Percentiles rank a stretch among this genome's conserved stretches.
phyloP scores from a whole-genome alignment of 2,113 vertebrate genomes.

The Callocephalon fimbriatum region DNA sequence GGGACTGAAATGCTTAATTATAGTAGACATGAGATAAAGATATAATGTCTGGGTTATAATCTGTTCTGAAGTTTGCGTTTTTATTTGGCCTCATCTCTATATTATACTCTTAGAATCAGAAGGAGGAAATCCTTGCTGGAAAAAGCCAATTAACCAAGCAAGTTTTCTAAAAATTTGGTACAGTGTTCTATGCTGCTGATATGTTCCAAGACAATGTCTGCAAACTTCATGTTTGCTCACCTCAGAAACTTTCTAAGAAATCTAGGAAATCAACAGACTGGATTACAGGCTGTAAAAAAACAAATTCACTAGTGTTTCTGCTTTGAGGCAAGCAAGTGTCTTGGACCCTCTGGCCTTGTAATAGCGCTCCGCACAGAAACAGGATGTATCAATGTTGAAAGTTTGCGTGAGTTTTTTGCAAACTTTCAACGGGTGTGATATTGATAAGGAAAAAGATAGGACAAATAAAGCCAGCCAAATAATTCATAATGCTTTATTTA shows the following conservation, averaged over 20 bases:
- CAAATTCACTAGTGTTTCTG: neutral
- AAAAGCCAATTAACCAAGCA: neutral
- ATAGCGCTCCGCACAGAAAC: neutral
- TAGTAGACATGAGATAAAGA: neutral
- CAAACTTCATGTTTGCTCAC: neutral
- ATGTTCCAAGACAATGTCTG: neutral
- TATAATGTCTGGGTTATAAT: neutral
- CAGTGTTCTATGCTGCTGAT: accelerated
- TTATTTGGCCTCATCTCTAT: neutral
- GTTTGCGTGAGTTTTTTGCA: neutral
- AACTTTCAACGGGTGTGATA: neutral
- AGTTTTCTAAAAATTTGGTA: neutral
- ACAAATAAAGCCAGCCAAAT: neutral
- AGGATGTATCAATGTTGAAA: neutral
- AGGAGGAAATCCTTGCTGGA: neutral
- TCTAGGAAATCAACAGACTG: neutral
- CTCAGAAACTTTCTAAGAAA: neutral
- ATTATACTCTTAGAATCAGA: neutral
- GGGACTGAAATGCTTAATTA: neutral
- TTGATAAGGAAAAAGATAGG: neutral
- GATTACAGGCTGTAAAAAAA: neutral
- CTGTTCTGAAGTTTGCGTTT: neutral
- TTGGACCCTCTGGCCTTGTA: neutral
- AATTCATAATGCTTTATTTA: neutral
- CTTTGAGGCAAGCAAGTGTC: neutral